A percentile compares a stretch with the other conserved stretches of the same genome.
Evolutionary conservation across 2,113 vertebrate genomes (phyloP).

Genomic region (Odobenus rosmarus): DNA sequence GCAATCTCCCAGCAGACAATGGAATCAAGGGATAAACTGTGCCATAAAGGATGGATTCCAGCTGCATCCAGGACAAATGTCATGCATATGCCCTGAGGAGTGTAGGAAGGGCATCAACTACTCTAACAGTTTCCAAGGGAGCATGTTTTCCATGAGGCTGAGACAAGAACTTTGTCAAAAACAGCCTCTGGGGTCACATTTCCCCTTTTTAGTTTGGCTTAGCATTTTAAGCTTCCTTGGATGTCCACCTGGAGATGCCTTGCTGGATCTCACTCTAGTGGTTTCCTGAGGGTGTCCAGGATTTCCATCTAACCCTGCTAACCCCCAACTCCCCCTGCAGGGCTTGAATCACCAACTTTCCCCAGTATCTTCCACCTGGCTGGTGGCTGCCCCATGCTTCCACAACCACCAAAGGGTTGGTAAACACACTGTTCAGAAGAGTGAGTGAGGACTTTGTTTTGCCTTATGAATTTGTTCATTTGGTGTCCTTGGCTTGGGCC

Average conservation of each 20-base stretch:
- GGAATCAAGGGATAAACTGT: conserved; percentile 8
- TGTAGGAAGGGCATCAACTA: background rate
- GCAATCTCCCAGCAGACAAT: conserved; percentile 45
- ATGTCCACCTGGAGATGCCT: background rate
- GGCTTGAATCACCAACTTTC: background rate
- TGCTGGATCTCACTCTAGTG: background rate
- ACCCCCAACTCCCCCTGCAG: background rate
- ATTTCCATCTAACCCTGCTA: background rate
- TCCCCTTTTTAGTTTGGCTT: background rate
- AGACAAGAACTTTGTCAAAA: conserved; percentile 29
- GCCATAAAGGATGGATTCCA: conserved; percentile 49
- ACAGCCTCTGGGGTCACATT: background rate
- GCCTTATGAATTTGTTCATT: conserved; percentile 64
- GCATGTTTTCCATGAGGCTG: background rate
- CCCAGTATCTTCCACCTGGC: background rate
- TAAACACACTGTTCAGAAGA: background rate
- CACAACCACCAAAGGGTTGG: background rate
- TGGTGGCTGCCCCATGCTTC: background rate
- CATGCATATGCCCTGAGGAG: background rate
- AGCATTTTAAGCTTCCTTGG: background rate
- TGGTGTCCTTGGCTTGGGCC: conserved; percentile 69
- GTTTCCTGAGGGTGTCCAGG: background rate
- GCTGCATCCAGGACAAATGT: conserved; percentile 30
- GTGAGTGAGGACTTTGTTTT: background rate
- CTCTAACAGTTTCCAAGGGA: background rate